Conservation (phyloP, 2,797 vertebrate species). For the Coendou prehensilis region DNA sequence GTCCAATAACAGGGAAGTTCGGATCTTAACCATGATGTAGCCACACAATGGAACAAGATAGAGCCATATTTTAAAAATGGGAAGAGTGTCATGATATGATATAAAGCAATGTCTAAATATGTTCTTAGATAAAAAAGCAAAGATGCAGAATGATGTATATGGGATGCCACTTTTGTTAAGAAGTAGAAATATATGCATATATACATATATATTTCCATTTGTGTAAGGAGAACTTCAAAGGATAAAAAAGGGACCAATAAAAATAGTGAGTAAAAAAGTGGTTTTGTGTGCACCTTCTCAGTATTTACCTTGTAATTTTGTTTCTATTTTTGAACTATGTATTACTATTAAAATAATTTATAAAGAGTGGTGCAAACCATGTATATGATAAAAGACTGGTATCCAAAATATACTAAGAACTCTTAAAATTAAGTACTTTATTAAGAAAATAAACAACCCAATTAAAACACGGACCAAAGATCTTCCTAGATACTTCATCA, state of each 20-base stretch:
- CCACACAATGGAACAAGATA: background rate
- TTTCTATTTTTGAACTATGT: constrained; percentile 28
- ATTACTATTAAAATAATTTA: background rate
- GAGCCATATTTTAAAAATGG: background rate
- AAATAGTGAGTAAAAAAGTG: background rate
- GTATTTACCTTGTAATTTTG: constrained; percentile 33
- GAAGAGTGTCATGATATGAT: background rate
- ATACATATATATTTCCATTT: background rate
- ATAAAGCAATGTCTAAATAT: background rate
- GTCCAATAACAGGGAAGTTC: background rate
- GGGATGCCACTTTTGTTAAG: constrained; percentile 1
- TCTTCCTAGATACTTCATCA: background rate
- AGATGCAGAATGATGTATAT: background rate
- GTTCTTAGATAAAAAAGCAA: constrained; percentile 17
- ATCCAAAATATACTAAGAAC: background rate
- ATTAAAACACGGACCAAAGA: background rate
- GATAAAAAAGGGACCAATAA: background rate
- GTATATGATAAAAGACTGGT: background rate
- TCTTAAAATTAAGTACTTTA: background rate
- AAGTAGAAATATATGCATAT: constrained; percentile 13
- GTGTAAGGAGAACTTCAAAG: background rate
- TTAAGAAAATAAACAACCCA: background rate
- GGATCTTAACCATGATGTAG: background rate
- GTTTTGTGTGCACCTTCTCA: background rate
- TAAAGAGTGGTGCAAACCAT: background rate